Conservation (phyloP, 2,888 invertebrate genomes). For the Campoplex capitator region DNA sequence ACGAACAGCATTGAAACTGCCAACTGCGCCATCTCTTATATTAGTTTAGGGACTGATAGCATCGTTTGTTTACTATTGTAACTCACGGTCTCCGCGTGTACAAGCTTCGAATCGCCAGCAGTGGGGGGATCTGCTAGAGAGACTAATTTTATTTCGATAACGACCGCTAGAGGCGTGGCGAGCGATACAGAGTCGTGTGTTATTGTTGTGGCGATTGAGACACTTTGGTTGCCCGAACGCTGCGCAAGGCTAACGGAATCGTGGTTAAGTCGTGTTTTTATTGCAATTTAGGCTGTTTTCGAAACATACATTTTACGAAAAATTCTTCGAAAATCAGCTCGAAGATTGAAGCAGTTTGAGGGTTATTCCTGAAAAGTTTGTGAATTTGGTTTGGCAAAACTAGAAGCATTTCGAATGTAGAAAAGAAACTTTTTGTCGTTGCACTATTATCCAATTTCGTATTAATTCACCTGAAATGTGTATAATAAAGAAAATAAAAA, state of each 20-base stretch:
- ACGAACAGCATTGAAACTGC: neutral
- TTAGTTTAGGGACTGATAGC: neutral
- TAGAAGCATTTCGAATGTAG: neutral
- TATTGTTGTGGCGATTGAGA: neutral
- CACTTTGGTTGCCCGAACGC: neutral
- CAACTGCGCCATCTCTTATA: neutral
- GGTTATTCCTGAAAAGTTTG: too few species aligned
- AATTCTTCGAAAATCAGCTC: neutral
- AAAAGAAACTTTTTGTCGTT: neutral
- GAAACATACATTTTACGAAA: neutral
- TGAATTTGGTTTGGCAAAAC: too few species aligned
- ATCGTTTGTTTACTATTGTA: neutral
- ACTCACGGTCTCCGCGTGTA: neutral
- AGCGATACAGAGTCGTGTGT: neutral
- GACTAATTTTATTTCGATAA: conserved; percentile 4
- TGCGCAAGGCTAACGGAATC: neutral
- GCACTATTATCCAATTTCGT: neutral
- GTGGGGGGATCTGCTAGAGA: neutral
- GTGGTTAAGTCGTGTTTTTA: neutral
- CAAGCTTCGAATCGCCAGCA: neutral
- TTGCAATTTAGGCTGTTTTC: neutral
- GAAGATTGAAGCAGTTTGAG: neutral
- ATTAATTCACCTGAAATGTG: neutral
- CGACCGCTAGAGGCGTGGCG: conserved; percentile 3
- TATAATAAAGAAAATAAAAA: conserved; percentile 3